Percentiles rank a stretch among this genome's conserved stretches.
phyloP scores from a whole-genome alignment of 2,797 vertebrate genomes.

The Sebastes hubbsi region DNA sequence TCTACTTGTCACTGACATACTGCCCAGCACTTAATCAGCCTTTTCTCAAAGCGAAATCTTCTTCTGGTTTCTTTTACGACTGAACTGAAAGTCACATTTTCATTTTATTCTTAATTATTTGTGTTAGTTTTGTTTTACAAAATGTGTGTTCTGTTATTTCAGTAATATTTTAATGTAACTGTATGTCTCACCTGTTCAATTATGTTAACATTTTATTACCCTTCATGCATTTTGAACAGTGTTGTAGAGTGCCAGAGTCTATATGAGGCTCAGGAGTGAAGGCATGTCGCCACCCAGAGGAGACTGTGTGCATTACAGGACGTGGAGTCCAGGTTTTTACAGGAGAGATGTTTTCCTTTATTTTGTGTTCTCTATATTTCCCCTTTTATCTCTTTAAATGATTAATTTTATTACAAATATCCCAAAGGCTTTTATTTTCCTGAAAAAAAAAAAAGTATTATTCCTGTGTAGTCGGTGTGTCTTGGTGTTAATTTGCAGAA shows the following conservation, averaged over 20 bases:
- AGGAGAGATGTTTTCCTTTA: not conserved
- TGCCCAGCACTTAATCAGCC: too few species aligned
- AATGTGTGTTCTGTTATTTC: not conserved
- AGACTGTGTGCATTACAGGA: not conserved
- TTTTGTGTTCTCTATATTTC: not conserved
- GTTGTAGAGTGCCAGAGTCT: not conserved
- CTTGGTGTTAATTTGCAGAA: not conserved
- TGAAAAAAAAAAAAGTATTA: not conserved
- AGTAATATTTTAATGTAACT: not conserved
- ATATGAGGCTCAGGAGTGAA: not conserved
- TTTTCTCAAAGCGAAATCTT: not conserved
- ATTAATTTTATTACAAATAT: not conserved
- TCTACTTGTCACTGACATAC: not conserved
- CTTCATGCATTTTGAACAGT: not conserved
- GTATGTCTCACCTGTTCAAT: not conserved
- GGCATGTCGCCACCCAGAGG: constrained; percentile 3
- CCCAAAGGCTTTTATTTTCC: not conserved
- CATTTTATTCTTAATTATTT: rapidly evolving
- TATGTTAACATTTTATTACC: not conserved
- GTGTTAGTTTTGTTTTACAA: not conserved
- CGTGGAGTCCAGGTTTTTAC: not conserved
- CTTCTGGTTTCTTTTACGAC: not conserved
- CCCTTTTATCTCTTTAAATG: not conserved
- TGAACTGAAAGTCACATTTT: not conserved
- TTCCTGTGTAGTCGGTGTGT: not conserved